A percentile compares a stretch with the other conserved stretches of the same genome.
Evolutionary conservation across 2,797 vertebrate genomes (phyloP).

Genomic region (Acipenser ruthenus): DNA sequence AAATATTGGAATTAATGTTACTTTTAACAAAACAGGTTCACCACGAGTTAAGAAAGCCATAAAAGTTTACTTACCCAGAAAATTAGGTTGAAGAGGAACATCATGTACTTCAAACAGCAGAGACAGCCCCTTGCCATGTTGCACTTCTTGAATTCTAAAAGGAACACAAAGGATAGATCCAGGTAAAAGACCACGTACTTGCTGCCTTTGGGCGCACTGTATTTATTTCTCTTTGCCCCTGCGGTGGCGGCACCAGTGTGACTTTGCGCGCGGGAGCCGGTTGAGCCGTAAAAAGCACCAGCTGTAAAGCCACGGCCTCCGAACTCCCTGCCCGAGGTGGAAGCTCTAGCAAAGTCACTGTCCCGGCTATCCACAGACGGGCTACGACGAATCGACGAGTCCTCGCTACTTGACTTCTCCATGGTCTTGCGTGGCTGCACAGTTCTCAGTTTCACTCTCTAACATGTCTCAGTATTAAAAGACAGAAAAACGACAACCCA

Average conservation of each 20-base stretch:
- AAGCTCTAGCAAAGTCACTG: conserved; percentile 84
- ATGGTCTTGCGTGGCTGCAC: conserved; percentile 73
- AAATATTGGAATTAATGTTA: too few relatives aligned
- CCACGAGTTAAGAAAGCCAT: too few relatives aligned
- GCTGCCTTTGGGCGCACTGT: conserved; percentile 84
- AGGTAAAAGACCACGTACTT: conserved; percentile 99
- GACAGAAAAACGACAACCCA: conserved; percentile 39
- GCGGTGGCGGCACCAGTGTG: conserved; percentile 42
- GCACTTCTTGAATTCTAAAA: conserved; percentile 99
- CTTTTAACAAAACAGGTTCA: too few relatives aligned
- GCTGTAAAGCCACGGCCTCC: conserved; percentile 90
- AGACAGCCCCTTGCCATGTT: conserved; percentile 98
- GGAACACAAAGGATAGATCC: conserved; percentile 99
- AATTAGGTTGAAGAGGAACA: conserved; percentile 98
- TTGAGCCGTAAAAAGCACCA: conserved; percentile 92
- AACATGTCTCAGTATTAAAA: conserved; percentile 74
- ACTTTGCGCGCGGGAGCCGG: conserved; percentile 63
- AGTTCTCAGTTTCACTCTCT: conserved; percentile 58
- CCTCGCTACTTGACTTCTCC: conserved; percentile 99
- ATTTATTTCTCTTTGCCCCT: conserved; percentile 70
- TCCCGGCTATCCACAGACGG: conserved; percentile 94
- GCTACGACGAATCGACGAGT: conserved; percentile 95
- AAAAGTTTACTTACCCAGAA: conserved; percentile 88
- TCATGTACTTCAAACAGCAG: conserved; percentile 97
- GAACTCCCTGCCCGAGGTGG: conserved; percentile 82